Evolutionary conservation across 2,888 invertebrate genomes (phyloP).

Genomic region (Lochmaea capreae): DNA sequence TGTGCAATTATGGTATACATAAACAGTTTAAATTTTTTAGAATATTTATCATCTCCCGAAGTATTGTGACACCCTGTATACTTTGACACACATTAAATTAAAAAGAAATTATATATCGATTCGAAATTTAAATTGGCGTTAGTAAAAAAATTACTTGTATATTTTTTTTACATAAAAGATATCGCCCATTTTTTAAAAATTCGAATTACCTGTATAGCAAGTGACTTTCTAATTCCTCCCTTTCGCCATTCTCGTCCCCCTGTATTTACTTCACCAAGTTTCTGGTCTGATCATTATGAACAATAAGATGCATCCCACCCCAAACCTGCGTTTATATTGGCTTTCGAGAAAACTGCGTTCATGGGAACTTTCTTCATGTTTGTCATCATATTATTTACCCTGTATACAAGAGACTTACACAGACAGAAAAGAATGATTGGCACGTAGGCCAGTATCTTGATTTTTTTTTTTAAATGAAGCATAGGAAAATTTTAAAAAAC

Average conservation of each 20-base stretch:
- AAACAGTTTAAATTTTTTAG: too few species aligned
- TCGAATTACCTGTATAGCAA: background rate
- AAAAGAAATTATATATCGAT: too few species aligned
- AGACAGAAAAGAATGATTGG: slow-evolving; percentile 7
- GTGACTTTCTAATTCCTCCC: slow-evolving; percentile 18
- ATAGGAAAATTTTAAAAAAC: too few species aligned
- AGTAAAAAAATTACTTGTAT: background rate
- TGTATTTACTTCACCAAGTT: slow-evolving; percentile 6
- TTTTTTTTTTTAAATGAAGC: too few species aligned
- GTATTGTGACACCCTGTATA: too few species aligned
- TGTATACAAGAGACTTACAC: slow-evolving; percentile 4
- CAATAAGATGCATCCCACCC: slow-evolving; percentile 16
- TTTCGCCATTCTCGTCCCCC: background rate
- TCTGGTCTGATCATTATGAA: slow-evolving; percentile 12
- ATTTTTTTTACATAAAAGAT: too few species aligned
- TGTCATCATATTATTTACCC: slow-evolving; percentile 18
- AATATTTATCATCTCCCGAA: too few species aligned
- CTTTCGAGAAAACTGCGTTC: background rate
- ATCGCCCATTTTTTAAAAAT: too few species aligned
- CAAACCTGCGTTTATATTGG: slow-evolving; percentile 6
- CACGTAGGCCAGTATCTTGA: background rate
- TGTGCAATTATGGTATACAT: too few species aligned
- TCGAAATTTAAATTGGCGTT: too few species aligned
- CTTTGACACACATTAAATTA: too few species aligned
- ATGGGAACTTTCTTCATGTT: slow-evolving; percentile 9